phyloP scores from a whole-genome alignment of 1,140 invertebrate genomes.

The Atta cephalotes region DNA sequence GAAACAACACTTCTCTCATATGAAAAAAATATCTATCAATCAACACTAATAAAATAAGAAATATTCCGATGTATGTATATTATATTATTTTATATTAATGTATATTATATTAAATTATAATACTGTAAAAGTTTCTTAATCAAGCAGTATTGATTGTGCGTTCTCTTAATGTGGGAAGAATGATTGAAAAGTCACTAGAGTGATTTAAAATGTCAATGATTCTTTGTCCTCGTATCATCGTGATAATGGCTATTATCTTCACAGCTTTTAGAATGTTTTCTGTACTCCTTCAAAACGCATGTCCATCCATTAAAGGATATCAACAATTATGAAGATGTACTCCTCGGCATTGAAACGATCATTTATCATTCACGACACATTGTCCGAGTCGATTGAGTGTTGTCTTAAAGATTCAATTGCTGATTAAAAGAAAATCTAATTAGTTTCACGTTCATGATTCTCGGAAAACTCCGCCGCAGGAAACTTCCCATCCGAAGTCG shows the following conservation, averaged over 20 bases:
- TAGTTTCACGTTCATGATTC: neutral
- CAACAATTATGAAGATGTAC: neutral
- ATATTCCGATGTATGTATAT: neutral
- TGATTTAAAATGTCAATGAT: neutral
- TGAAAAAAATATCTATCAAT: neutral
- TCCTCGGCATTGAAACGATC: neutral
- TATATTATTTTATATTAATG: neutral
- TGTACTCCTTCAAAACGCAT: neutral
- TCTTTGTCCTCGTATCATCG: neutral
- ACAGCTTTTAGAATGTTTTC: neutral
- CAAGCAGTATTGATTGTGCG: neutral
- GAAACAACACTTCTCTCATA: neutral
- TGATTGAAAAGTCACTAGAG: conserved; percentile 2
- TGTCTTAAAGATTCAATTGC: neutral
- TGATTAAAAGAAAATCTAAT: conserved; percentile 8
- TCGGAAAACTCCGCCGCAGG: neutral
- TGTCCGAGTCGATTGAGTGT: neutral
- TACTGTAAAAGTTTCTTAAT: neutral
- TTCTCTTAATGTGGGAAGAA: neutral
- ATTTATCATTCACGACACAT: neutral
- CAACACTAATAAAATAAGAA: neutral
- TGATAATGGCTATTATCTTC: neutral
- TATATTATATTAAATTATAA: neutral
- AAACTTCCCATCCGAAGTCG: neutral
- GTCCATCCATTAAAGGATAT: conserved; percentile 2